These are phyloP conservation scores for Podilymbus podiceps DNA, from an alignment of 2,113 vertebrate genomes.

Conservation along the genomic window DNA sequence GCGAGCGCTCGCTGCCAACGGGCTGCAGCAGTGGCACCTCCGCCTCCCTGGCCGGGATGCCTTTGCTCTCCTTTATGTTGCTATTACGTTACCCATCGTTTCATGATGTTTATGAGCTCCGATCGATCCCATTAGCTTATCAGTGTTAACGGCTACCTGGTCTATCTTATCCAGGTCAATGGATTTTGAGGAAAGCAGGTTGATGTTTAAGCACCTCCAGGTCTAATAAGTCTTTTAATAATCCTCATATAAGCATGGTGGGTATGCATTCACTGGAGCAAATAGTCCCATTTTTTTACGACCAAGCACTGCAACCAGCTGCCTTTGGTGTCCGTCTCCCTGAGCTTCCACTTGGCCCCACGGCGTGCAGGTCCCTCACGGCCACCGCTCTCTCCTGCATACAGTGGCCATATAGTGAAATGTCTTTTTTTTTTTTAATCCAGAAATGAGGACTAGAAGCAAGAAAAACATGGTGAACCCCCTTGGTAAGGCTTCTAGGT, in stretches of 20 bases:
- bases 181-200: background rate
- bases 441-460: background rate
- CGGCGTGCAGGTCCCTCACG: accelerated
- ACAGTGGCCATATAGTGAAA: background rate
- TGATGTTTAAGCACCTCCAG: background rate
- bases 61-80: background rate
- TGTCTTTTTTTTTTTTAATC: background rate
- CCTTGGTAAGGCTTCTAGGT: background rate
- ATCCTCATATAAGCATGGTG: background rate
- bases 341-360: background rate
- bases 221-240: background rate
- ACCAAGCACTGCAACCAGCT: background rate
- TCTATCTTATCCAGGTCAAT: background rate
- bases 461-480: background rate
- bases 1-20: background rate
- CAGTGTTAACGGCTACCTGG: background rate
- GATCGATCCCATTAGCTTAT: background rate
- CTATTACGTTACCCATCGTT: background rate
- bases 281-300: background rate
- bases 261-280: background rate
- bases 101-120: background rate
- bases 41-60: background rate
- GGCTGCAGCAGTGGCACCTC: background rate
- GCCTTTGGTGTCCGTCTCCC: background rate
- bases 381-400: background rate